Conservation (phyloP, 2,888 invertebrate genomes). For the Chymomyza caudatula region DNA sequence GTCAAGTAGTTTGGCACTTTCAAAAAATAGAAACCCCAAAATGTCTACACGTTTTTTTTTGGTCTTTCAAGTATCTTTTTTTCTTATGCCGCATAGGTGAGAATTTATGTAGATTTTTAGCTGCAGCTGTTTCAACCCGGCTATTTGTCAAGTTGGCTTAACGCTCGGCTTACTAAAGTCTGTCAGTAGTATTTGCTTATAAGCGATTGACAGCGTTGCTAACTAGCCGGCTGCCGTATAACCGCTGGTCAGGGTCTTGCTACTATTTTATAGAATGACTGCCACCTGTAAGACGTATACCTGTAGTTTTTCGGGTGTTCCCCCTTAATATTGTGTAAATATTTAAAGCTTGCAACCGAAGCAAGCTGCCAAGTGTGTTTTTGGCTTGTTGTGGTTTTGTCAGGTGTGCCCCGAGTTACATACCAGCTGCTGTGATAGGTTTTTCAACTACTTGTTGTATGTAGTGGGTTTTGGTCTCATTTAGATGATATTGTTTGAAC, state of each 20-base stretch:
- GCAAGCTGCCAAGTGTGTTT: no score
- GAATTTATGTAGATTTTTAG: conserved; percentile 54
- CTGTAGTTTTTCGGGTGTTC: neutral
- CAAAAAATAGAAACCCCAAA: conserved; percentile 33
- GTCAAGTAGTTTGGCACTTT: conserved; percentile 68
- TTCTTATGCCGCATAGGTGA: neutral
- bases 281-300: neutral
- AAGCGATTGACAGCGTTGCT: conserved; percentile 70
- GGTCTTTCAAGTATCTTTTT: neutral
- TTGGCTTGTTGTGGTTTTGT: no score
- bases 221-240: conserved; percentile 61
- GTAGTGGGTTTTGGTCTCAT: no score
- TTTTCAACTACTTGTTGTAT: no score
- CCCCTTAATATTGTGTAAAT: conserved; percentile 42
- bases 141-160: conserved; percentile 77
- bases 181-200: conserved; percentile 26
- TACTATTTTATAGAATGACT: neutral
- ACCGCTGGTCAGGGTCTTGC: neutral
- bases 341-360: conserved; percentile 17
- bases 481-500: no score
- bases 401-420: no score
- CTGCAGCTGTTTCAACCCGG: conserved; percentile 35
- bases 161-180: conserved; percentile 48
- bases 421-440: no score
- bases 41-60: neutral